Percentiles rank a stretch among this genome's conserved stretches.
These are phyloP conservation scores for Petrocephalus microphthalmus DNA, from an alignment of 2,113 vertebrate genomes.

Conservation along the genomic window DNA sequence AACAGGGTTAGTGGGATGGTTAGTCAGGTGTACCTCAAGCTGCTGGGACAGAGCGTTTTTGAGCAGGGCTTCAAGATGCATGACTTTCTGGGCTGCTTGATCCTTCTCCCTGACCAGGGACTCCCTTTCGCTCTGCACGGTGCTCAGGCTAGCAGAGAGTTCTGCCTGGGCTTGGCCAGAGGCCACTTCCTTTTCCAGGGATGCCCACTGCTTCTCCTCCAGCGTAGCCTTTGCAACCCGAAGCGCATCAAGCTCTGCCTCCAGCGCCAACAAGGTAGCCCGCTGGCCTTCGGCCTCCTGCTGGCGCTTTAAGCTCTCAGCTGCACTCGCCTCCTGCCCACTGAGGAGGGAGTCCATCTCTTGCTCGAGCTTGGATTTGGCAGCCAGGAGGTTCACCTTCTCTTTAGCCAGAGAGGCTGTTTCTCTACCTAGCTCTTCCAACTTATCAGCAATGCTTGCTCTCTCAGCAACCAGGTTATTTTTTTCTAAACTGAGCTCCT, in stretches of 20 bases:
- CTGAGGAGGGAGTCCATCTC: conserved; percentile 55
- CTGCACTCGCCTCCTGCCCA: conserved; percentile 43
- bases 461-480: conserved; percentile 51
- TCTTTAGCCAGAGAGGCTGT: conserved; percentile 53
- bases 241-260: conserved; percentile 52
- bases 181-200: conserved; percentile 29
- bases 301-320: conserved; percentile 46
- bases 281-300: conserved; percentile 53
- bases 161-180: conserved; percentile 50
- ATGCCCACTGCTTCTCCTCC: conserved; percentile 39
- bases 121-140: conserved; percentile 54
- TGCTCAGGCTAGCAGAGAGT: conserved; percentile 60
- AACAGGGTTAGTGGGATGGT: conserved; percentile 53
- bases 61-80: conserved; percentile 71
- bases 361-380: conserved; percentile 46
- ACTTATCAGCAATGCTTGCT: conserved; percentile 45
- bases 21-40: conserved; percentile 69
- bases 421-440: conserved; percentile 53
- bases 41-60: conserved; percentile 74
- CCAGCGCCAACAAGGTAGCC: conserved; percentile 42
- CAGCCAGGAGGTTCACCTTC: conserved; percentile 55
- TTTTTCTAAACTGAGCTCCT: conserved; percentile 54
- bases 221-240: conserved; percentile 53
- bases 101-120: conserved; percentile 65
- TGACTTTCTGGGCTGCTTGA: conserved; percentile 65